Evolutionary conservation across 1,140 invertebrate species (phyloP), one percentile per base, ranked within the genome.

Genomic region (Brachionus angularis): DNA sequence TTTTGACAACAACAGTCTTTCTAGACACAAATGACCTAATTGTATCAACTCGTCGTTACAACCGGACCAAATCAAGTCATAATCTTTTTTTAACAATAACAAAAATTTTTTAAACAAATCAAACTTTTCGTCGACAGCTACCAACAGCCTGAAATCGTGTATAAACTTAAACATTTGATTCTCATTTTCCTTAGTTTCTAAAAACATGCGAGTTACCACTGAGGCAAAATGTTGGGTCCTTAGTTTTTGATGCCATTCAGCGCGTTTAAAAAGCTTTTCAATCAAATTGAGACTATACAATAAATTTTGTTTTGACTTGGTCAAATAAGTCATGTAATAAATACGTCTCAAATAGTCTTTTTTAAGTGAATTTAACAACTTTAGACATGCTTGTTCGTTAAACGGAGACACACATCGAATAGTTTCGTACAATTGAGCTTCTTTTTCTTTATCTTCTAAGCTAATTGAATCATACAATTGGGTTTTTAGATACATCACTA

Each of bases 391-490:
- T 62, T 86, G 84, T 36, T 86, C 82, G 76, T 91, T 88, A 74
- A 93, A 87, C 25, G 87, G 80, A 52, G 85, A 82, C 18, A 93
- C 83, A 77, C 90, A 93, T 25, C 92, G 84, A 61, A 95, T 79
- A 1, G 91, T 90, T 81, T 91, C 89, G 74, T 93, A 88, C 3
- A 95, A 83, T 77, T 92, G 89, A n/a, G 91, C 90, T 49, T 90
- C 87, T 36, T 89, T 81, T 25, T 87, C 86, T 76, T 89, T 85
- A 76, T 93, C 86, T 75, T 90, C 89, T 46, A 91, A 83, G 79
- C 91, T 91, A 31, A 91, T 87, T 47, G 91, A 90, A 81, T 93
- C 91, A 10, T 91, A 90, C 71, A 93, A 80, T 79, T 93, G 89
- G 10, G 90, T 83, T 76, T 88, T 85, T 18, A 92, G 82, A 76